phyloP scores from a whole-genome alignment of 2,888 invertebrate genomes.

The Scaptodrosophila latifasciaeformis region DNA sequence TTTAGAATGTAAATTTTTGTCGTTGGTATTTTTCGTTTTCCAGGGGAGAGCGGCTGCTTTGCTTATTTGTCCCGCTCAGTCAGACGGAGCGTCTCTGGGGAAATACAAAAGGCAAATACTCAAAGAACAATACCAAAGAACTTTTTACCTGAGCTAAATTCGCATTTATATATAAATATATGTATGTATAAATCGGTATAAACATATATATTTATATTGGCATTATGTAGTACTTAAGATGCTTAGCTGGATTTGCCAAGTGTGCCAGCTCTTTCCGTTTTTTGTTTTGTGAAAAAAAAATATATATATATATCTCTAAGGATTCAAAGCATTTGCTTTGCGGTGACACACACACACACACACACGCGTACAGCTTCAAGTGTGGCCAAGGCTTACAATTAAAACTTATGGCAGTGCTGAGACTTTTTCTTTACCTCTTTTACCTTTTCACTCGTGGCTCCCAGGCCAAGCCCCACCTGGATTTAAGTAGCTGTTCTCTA shows the following conservation, averaged over 20 bases:
- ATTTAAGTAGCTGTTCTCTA: conserved; percentile 7
- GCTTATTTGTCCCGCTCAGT: not conserved
- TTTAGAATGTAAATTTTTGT: not conserved
- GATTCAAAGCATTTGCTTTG: not conserved
- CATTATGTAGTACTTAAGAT: conserved; percentile 63
- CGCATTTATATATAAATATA: not conserved
- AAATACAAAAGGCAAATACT: conserved; percentile 26
- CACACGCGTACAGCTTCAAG: not conserved
- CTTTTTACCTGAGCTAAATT: no score
- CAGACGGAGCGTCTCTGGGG: conserved; percentile 44
- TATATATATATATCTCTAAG: not conserved
- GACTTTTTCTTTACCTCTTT: no score
- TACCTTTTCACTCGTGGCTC: no score
- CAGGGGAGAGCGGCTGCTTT: not conserved
- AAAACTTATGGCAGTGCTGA: conserved; percentile 63
- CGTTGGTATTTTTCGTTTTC: no score
- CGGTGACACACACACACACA: conserved; percentile 1
- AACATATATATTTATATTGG: conserved; percentile 36
- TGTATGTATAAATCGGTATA: conserved; percentile 2
- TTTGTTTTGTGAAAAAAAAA: not conserved
- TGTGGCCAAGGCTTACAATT: conserved; percentile 28
- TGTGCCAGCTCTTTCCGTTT: conserved; percentile 2
- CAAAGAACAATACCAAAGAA: conserved; percentile 16
- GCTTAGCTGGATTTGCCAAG: conserved; percentile 55
- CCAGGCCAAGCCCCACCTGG: not conserved